These are phyloP conservation scores for Okapia johnstoni DNA, from an alignment of 2,113 vertebrate genomes.

Conservation along the genomic window DNA sequence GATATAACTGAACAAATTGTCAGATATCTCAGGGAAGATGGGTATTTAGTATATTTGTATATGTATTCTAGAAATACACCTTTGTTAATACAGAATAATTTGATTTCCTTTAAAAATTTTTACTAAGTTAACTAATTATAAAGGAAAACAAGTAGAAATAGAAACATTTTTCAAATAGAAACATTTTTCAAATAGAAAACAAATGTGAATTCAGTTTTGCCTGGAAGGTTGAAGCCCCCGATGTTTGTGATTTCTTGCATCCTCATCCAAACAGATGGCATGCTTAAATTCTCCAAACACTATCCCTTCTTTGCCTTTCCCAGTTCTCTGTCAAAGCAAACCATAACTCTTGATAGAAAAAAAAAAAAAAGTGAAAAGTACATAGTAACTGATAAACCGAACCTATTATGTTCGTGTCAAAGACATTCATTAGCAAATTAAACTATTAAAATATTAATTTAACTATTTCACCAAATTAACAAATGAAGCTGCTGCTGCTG, in stretches of 20 bases:
- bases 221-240: constrained; percentile 12
- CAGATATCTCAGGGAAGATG: neutral
- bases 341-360: neutral
- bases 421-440: neutral
- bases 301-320: constrained; percentile 36
- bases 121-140: neutral
- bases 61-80: neutral
- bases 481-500: neutral
- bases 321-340: constrained; percentile 45
- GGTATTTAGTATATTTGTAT: neutral
- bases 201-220: constrained; percentile 29
- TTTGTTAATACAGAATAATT: neutral
- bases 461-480: neutral
- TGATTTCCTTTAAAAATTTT: neutral
- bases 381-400: neutral
- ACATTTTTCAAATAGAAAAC: constrained; percentile 23
- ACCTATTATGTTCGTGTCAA: neutral
- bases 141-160: neutral
- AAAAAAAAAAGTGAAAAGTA: neutral
- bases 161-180: neutral
- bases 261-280: constrained; percentile 50
- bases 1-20: constrained; percentile 22
- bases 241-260: constrained; percentile 34
- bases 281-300: constrained; percentile 26
- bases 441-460: neutral